Base-by-base conservation (phyloP, 2,888 invertebrate genomes). In the Ptilodon capucinus region DNA sequence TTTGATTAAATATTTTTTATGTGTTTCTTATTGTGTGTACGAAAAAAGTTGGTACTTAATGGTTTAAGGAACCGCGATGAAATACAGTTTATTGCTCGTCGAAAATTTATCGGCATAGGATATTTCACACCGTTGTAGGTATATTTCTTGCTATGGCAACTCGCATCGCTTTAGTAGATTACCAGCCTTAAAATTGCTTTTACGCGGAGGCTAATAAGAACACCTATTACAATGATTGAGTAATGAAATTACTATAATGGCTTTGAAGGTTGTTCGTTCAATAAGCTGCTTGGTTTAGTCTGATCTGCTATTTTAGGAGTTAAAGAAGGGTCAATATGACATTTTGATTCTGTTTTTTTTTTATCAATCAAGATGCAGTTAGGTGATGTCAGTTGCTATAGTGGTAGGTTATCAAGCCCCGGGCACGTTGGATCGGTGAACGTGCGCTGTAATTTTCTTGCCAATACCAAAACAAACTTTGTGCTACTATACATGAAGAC, bases 191-290 rank as follows among this genome's bases (percentile, higher is more conserved):
- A 0, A 13, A 30, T 14, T 32, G 32, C 32, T 32, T 32, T 14
- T 32, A 32, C 32, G 32, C 14, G 13, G 32, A 36, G 18, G 36
- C 9, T 36, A 34, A 16, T 14, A 34, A 18, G 36, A 42, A 19
- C 18, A 30, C 16, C n/a, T 19, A 42, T 19, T 32, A 34, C 25
- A 23, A 9, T 43, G 23, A 43, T 43, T 43, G 43, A 14, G 35
- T 43, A 43, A 43, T 35, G 25, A 34, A 42, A 21, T 19, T 35
- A 41, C n/a, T 30, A 18, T 39, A 39, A 39, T 39, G 13, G 2
- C 13, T n/a, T 6, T 13, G 39, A 39, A 39, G 39, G 39, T 39
- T 41, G 6, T 4, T 16, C 25, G 19, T 21, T 21, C 21, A 21
- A 39, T 21, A 13, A 19, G 32, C 32, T 35, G 32, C 14, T 17